phyloP scores from a whole-genome alignment of 2,888 invertebrate genomes.

The Cryptocephalus primarius region DNA sequence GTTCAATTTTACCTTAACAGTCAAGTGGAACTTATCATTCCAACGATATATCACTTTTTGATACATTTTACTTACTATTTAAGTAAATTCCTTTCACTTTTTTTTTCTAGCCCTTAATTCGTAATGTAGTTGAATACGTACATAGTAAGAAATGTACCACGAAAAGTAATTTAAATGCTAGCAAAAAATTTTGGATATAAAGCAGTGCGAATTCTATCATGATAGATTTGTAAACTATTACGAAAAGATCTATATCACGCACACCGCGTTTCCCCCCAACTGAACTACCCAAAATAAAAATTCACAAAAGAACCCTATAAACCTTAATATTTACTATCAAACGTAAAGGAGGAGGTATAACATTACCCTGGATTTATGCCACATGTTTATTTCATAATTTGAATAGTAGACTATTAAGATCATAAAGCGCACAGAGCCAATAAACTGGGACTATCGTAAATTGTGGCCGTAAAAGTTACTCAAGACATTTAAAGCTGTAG shows the following conservation, averaged over 20 bases:
- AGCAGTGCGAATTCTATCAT: slow-evolving; percentile 20
- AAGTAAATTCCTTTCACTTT: too few species aligned
- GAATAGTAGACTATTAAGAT: too few species aligned
- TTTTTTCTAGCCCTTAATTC: too few species aligned
- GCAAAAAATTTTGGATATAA: slow-evolving; percentile 17
- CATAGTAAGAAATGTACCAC: not conserved
- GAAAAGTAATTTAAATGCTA: slow-evolving; percentile 11
- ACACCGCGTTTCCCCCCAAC: slow-evolving; percentile 4
- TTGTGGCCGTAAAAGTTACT: too few species aligned
- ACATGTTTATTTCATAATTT: too few species aligned
- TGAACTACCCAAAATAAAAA: not conserved
- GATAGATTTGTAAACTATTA: slow-evolving; percentile 21
- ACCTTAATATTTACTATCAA: slow-evolving; percentile 12
- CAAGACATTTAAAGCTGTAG: too few species aligned
- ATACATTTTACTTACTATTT: too few species aligned
- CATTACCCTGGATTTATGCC: too few species aligned
- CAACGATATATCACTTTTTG: slow-evolving; percentile 8
- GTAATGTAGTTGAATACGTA: too few species aligned
- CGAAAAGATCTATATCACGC: not conserved
- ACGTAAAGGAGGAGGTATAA: too few species aligned
- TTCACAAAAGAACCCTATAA: slow-evolving; percentile 14
- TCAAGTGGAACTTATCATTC: slow-evolving; percentile 26
- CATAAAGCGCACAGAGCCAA: too few species aligned
- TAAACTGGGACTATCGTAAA: too few species aligned
- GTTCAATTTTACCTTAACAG: slow-evolving; percentile 26